These are phyloP conservation scores for Lycopodina hypogea DNA, from an alignment of 37 sponge, comb jelly and placozoan species.

Conservation along the genomic window DNA sequence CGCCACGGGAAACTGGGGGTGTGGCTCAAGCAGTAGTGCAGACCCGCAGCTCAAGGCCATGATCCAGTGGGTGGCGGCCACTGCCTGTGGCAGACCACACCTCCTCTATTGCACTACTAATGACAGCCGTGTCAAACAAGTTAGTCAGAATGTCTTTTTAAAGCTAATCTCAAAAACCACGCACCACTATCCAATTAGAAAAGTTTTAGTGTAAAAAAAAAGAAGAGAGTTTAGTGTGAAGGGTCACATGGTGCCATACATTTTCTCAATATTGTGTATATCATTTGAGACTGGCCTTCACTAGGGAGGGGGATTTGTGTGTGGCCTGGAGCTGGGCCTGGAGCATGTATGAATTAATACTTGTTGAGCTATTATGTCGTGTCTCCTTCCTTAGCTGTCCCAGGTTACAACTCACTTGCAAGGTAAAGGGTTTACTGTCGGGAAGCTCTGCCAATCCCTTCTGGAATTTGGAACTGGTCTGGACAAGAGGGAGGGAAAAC, in stretches of 20 bases:
- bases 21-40: conserved; percentile 47
- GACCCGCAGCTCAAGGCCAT: conserved; percentile 77
- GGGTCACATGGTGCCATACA: no score
- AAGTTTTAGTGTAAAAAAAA: no score
- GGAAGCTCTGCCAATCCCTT: conserved; percentile 20
- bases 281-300: no score
- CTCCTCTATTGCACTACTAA: conserved; percentile 65
- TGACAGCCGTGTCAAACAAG: conserved; percentile 45
- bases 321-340: no score
- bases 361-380: no score
- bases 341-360: no score
- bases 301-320: no score
- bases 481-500: neutral
- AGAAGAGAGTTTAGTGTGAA: no score
- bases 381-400: conserved; percentile 19
- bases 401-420: neutral
- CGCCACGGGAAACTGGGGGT: conserved; percentile 89
- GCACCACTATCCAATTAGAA: no score
- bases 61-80: conserved; percentile 79
- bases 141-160: conserved; percentile 4
- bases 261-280: no score
- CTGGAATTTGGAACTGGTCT: neutral
- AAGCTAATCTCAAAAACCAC: no score
- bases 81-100: conserved; percentile 63
- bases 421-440: conserved; percentile 14